These are phyloP conservation scores for Rostratula benghalensis DNA, from an alignment of 2,113 vertebrate species.

Conservation along the genomic window DNA sequence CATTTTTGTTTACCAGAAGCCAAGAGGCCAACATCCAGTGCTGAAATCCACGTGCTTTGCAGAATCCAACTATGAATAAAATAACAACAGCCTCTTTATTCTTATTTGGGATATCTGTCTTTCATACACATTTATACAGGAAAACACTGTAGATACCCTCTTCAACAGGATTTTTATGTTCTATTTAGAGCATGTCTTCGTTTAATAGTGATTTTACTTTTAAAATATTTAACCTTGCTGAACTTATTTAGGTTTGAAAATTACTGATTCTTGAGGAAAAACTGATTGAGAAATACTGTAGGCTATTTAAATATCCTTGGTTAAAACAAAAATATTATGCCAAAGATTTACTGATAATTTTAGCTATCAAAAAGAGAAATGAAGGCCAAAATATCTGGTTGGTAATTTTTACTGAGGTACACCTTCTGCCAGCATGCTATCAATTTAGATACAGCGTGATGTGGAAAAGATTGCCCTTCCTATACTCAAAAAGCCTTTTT, in stretches of 20 bases:
- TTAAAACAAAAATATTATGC: neutral
- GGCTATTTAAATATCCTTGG: neutral
- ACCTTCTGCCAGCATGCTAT: neutral
- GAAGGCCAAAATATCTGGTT: neutral
- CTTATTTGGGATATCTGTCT: neutral
- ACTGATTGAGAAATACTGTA: neutral
- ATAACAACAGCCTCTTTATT: neutral
- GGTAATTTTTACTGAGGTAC: neutral
- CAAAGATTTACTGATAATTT: neutral
- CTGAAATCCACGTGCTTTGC: neutral
- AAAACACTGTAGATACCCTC: neutral
- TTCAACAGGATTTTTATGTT: neutral
- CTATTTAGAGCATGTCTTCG: neutral
- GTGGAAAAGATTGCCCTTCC: neutral
- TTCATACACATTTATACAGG: neutral
- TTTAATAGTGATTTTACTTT: neutral
- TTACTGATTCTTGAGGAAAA: neutral
- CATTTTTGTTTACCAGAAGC: neutral
- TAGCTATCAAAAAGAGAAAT: neutral
- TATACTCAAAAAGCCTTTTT: slow-evolving; percentile 12
- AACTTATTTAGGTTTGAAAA: neutral
- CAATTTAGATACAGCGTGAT: neutral
- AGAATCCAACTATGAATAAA: neutral
- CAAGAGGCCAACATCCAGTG: neutral
- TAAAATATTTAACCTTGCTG: neutral